Evolutionary conservation across 2,888 invertebrate genomes (phyloP).

Genomic region (Physocephala rufipes): DNA sequence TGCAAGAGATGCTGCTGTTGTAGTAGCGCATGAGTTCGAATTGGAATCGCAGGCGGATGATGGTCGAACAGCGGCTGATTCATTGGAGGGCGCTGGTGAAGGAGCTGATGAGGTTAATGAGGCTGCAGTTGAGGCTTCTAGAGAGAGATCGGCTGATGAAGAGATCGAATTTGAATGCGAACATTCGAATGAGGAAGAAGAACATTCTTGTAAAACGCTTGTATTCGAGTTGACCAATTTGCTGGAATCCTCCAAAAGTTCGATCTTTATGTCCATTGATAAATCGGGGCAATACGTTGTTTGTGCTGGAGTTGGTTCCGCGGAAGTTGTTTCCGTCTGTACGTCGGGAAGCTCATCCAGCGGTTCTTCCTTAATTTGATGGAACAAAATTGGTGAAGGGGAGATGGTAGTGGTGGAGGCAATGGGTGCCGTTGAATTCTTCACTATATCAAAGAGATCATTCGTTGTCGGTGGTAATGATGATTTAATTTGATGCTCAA

Average conservation of each 20-base stretch:
- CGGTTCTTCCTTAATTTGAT: constrained; percentile 57
- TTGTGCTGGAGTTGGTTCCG: constrained; percentile 39
- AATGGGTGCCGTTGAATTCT: constrained; percentile 57
- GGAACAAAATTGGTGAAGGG: constrained; percentile 47
- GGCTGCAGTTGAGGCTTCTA: constrained; percentile 64
- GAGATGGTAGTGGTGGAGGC: constrained; percentile 32
- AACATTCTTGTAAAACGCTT: constrained; percentile 46
- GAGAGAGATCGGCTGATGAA: constrained; percentile 60
- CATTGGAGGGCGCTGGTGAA: constrained; percentile 52
- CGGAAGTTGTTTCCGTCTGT: constrained; percentile 25
- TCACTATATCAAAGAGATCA: constrained; percentile 62
- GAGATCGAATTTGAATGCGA: constrained; percentile 51
- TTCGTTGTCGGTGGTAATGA: constrained; percentile 39
- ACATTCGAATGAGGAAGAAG: constrained; percentile 51
- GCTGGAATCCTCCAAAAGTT: constrained; percentile 48
- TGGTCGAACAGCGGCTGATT: constrained; percentile 42
- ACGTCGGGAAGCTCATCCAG: constrained; percentile 48
- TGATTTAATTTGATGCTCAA: constrained; percentile 11
- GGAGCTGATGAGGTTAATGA: constrained; percentile 66
- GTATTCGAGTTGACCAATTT: constrained; percentile 34
- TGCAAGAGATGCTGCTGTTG: constrained; percentile 39
- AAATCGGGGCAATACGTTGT: constrained; percentile 43
- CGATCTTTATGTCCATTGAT: constrained; percentile 51
- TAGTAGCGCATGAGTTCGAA: constrained; percentile 40
- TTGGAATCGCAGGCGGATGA: constrained; percentile 41